Evolutionary conservation across 2,888 invertebrate species (phyloP).

Genomic region (Cynaeus angustus): DNA sequence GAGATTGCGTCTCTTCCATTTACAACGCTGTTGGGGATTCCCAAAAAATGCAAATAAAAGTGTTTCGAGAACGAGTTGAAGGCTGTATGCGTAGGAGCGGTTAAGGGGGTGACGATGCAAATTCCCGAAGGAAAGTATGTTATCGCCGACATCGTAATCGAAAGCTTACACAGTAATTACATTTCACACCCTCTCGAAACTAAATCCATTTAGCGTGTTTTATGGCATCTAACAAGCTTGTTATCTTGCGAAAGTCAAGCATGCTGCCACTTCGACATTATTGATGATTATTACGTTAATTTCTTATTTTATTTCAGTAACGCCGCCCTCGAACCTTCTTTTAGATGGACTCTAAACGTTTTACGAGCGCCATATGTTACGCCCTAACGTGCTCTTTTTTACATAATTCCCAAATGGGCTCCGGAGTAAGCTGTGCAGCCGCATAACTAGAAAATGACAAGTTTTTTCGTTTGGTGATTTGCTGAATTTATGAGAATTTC

Average conservation of each 20-base stretch:
- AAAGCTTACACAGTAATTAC: slow-evolving; percentile 55
- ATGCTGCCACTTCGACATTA: slow-evolving; percentile 47
- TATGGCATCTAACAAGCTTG: slow-evolving; percentile 49
- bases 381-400: slow-evolving; percentile 28
- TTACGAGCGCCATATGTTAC: slow-evolving; percentile 40
- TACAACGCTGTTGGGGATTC: slow-evolving; percentile 19
- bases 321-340: slow-evolving; percentile 17
- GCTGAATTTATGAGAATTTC: background rate
- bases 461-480: slow-evolving; percentile 6
- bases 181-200: slow-evolving; percentile 50
- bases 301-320: slow-evolving; percentile 42
- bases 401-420: slow-evolving; percentile 28
- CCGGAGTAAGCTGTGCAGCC: background rate
- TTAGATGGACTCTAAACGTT: slow-evolving; percentile 33
- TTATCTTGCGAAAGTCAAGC: slow-evolving; percentile 49
- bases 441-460: slow-evolving; percentile 4
- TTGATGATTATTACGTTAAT: slow-evolving; percentile 50
- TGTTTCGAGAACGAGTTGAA: slow-evolving; percentile 11
- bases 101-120: slow-evolving; percentile 46
- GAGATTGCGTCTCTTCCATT: slow-evolving; percentile 21
- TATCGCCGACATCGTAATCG: slow-evolving; percentile 54
- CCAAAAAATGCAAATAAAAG: slow-evolving; percentile 35
- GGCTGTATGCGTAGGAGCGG: slow-evolving; percentile 1
- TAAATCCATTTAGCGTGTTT: slow-evolving; percentile 50
- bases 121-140: slow-evolving; percentile 55